phyloP scores from a whole-genome alignment of 2,888 invertebrate genomes.

The Opisthograptis luteolata region DNA sequence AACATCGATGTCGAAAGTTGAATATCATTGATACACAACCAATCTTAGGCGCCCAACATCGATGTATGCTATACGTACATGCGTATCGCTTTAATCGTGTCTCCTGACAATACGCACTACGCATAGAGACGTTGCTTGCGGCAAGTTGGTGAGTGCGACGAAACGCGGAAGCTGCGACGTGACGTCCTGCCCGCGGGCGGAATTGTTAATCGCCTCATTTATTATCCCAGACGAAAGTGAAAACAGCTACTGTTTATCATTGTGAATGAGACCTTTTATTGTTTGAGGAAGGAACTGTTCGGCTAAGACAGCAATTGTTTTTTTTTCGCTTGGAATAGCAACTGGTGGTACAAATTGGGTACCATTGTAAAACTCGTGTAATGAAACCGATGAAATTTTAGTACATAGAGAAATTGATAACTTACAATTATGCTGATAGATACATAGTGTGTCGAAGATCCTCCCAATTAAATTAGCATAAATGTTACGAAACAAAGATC shows the following conservation, averaged over 20 bases:
- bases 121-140: constrained; percentile 1
- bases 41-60: neutral
- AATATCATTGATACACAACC: neutral
- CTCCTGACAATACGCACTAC: constrained; percentile 8
- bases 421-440: too few relatives aligned
- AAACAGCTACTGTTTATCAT: constrained; percentile 62
- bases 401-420: too few relatives aligned
- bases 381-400: too few relatives aligned
- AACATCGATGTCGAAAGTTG: neutral
- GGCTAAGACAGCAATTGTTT: constrained; percentile 23
- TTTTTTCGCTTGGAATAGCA: neutral
- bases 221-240: constrained; percentile 72
- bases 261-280: constrained; percentile 46
- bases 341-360: too few relatives aligned
- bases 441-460: too few relatives aligned
- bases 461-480: constrained; percentile 18
- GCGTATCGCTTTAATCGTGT: neutral
- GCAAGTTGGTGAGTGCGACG: constrained; percentile 43
- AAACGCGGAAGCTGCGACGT: constrained; percentile 72
- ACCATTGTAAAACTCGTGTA: too few relatives aligned
- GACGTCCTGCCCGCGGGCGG: constrained; percentile 68
- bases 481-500: constrained; percentile 14
- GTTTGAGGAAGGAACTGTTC: constrained; percentile 17
- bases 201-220: constrained; percentile 70
- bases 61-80: too few relatives aligned